Base-by-base conservation (phyloP, 2,797 vertebrate species). In the Enteromius fasciolatus region DNA sequence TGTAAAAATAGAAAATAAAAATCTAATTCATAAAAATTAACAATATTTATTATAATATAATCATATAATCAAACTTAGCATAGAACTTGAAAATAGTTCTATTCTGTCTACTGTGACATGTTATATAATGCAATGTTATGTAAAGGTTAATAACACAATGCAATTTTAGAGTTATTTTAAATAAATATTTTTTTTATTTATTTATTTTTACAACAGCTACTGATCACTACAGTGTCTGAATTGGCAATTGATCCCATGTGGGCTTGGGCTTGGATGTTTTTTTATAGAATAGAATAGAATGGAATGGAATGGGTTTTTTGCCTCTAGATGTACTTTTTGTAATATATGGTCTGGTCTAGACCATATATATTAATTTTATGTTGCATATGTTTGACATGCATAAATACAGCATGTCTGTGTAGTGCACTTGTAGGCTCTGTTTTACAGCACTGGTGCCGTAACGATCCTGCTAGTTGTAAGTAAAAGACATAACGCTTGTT, bases 401-500 rank as follows among this genome's bases (percentile, higher is more conserved):
- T 70, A 54, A 46, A 57, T 61, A 69, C 70, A 57, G 12, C 25
- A 39, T 73, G 67, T 82, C 78, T 78, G 50, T 61, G 61, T 81
- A 61, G 81, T 80, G 80, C 73, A 68, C 73, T 9, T 28, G 18
- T 66, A 41, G 25, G 44, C 74, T 73, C 39, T 63, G 72, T 66
- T 52, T 80, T 80, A 75, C 78, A 68, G 74, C 76, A 83, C 80
- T 83, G 25, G 66, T 36, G 63, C 33, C 15, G n/a, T 69, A 78
- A 77, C 52, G 25, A 73, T 66, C 76, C 44, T 48, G 48, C 72
- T 79, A 73, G 54, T 33, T 28, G 74, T 69, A 76, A 81, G 68
- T 83, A 84, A 85, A 83, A 84, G 78, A 85, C 64, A 59, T 86
- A 86, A 87, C 81, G 82, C 85, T 76, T 88, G 81, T 86, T 85